Conservation (phyloP, 2,797 vertebrate genomes). For the Enteromius anoplus region DNA sequence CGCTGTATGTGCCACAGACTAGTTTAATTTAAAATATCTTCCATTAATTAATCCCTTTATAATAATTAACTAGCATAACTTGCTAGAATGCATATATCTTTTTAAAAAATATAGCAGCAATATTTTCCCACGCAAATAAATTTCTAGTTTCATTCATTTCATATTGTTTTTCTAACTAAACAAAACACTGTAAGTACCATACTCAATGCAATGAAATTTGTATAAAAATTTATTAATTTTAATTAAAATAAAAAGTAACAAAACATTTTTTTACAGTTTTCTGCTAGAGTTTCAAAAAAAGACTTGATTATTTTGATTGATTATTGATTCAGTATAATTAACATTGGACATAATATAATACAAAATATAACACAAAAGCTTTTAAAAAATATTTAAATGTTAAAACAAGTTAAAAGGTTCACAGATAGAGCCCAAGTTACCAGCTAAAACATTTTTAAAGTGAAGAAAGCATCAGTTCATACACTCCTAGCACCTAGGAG, state of each 20-base stretch:
- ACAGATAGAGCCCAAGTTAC: background rate
- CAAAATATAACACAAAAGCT: no score
- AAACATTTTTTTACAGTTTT: background rate
- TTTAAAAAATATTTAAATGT: background rate
- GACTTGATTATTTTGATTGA: no score
- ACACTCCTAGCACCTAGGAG: background rate
- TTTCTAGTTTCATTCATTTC: background rate
- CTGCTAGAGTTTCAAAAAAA: background rate
- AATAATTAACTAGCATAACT: background rate
- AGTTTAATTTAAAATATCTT: background rate
- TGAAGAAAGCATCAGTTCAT: constrained; percentile 20
- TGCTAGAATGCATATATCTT: background rate
- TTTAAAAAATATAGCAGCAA: background rate
- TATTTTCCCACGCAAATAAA: background rate
- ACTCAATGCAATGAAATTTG: background rate
- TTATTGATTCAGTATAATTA: background rate
- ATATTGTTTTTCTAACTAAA: background rate
- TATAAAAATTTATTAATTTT: background rate
- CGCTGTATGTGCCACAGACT: no score
- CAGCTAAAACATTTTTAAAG: background rate
- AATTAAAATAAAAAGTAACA: background rate
- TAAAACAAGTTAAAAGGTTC: background rate
- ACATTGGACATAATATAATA: background rate
- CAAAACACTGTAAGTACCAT: background rate
- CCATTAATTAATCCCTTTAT: background rate